Conservation (phyloP, 2,797 vertebrate genomes). For the Paratrypauchen microcephalus region DNA sequence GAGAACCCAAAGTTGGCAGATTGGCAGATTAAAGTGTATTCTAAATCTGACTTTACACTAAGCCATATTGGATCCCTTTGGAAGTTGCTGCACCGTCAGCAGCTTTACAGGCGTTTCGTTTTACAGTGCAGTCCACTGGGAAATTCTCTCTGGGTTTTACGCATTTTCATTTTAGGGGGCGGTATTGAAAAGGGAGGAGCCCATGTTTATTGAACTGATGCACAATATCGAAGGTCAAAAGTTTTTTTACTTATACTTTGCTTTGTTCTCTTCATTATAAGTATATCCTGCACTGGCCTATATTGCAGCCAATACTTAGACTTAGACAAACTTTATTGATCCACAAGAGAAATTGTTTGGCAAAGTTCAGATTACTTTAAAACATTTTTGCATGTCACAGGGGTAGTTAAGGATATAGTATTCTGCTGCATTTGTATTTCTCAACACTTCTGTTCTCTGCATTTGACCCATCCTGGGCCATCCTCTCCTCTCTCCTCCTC, state of each 20-base stretch:
- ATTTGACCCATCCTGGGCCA: no score
- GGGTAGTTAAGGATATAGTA: no score
- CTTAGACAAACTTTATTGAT: no score
- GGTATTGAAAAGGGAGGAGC: background rate
- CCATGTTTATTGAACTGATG: background rate
- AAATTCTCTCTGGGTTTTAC: background rate
- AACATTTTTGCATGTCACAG: background rate
- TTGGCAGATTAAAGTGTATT: slow-evolving; percentile 1
- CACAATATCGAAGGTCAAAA: background rate
- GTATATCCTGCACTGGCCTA: background rate
- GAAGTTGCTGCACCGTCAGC: slow-evolving; percentile 1
- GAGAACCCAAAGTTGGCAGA: background rate
- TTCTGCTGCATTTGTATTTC: no score
- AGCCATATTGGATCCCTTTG: background rate
- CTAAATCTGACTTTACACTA: background rate
- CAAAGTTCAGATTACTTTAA: background rate
- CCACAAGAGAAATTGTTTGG: no score
- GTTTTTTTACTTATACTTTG: no score
- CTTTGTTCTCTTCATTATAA: background rate
- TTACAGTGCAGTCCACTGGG: slow-evolving; percentile 1
- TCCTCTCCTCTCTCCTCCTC: no score
- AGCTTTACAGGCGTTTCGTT: background rate
- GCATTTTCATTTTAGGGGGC: background rate
- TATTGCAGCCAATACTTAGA: background rate
- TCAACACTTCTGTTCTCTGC: no score